Evolutionary conservation across 2,888 invertebrate species (phyloP).

Genomic region (Amblyteles armatorius): DNA sequence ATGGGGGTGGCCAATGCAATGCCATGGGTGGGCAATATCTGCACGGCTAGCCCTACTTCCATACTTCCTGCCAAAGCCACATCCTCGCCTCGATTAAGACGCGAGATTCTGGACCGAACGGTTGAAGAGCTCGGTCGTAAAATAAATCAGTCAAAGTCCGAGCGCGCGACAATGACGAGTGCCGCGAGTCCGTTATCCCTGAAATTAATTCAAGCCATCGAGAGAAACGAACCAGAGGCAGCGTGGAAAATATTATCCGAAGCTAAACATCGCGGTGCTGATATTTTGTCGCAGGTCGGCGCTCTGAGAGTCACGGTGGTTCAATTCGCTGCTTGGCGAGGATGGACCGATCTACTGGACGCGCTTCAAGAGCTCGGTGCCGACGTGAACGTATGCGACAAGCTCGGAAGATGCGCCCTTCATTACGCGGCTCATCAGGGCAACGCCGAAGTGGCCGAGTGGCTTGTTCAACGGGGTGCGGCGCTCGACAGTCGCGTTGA

Average conservation of each 20-base stretch:
- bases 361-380: slow-evolving; percentile 67
- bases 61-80: slow-evolving; percentile 55
- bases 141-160: slow-evolving; percentile 19
- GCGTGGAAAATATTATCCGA: slow-evolving; percentile 62
- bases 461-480: slow-evolving; percentile 73
- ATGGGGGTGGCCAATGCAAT: not conserved
- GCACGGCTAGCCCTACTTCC: not conserved
- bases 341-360: slow-evolving; percentile 66
- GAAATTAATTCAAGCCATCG: slow-evolving; percentile 67
- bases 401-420: slow-evolving; percentile 80
- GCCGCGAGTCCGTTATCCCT: slow-evolving; percentile 29
- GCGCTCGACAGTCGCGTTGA: slow-evolving; percentile 62
- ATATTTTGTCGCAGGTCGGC: slow-evolving; percentile 64
- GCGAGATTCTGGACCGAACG: slow-evolving; percentile 29
- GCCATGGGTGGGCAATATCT: not conserved
- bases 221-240: slow-evolving; percentile 57
- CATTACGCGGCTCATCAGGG: slow-evolving; percentile 80
- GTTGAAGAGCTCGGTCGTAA: not conserved
- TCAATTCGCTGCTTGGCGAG: slow-evolving; percentile 75
- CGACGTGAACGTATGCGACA: slow-evolving; percentile 73
- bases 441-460: slow-evolving; percentile 72
- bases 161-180: slow-evolving; percentile 52
- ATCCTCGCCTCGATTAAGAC: slow-evolving; percentile 49
- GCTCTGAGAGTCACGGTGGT: slow-evolving; percentile 68
- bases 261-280: slow-evolving; percentile 21